phyloP scores from a whole-genome alignment of 2,888 invertebrate genomes.

The Macrosoma leucophasiata region DNA sequence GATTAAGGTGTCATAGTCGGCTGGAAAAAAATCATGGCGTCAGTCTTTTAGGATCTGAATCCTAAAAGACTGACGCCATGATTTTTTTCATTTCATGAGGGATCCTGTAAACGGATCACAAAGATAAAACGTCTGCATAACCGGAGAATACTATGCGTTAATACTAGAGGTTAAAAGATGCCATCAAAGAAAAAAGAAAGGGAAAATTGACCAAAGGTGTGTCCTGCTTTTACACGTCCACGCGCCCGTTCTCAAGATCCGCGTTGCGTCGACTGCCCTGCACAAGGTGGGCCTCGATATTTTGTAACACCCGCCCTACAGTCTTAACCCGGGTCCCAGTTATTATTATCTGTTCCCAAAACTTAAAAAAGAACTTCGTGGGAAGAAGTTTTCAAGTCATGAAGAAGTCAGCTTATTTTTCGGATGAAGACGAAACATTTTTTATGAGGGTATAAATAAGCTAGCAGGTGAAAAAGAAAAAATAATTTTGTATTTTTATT shows the following conservation, averaged over 20 bases:
- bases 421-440: not conserved
- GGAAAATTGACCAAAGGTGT: slow-evolving; percentile 12
- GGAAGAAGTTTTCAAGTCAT: slow-evolving; percentile 14
- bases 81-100: slow-evolving; percentile 25
- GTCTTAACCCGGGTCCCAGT: slow-evolving; percentile 13
- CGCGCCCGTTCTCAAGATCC: slow-evolving; percentile 20
- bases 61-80: slow-evolving; percentile 22
- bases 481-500: too few relatives aligned
- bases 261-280: slow-evolving; percentile 19
- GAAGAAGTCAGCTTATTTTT: slow-evolving; percentile 14
- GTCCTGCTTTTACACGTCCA: slow-evolving; percentile 20
- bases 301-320: slow-evolving; percentile 17
- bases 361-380: slow-evolving; percentile 17
- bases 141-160: slow-evolving; percentile 17
- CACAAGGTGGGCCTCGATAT: slow-evolving; percentile 15
- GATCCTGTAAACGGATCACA: slow-evolving; percentile 18
- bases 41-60: slow-evolving; percentile 20
- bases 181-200: slow-evolving; percentile 13
- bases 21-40: slow-evolving; percentile 28
- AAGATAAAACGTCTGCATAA: slow-evolving; percentile 15
- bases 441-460: not conserved
- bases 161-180: slow-evolving; percentile 22
- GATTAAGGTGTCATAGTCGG: slow-evolving; percentile 20
- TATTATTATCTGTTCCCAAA: slow-evolving; percentile 16
- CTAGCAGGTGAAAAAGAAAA: too few relatives aligned